Evolutionary conservation across 2,797 vertebrate genomes (phyloP), one percentile per base, ranked within the genome.

Genomic region (Parauchenoglanis ngamensis): DNA sequence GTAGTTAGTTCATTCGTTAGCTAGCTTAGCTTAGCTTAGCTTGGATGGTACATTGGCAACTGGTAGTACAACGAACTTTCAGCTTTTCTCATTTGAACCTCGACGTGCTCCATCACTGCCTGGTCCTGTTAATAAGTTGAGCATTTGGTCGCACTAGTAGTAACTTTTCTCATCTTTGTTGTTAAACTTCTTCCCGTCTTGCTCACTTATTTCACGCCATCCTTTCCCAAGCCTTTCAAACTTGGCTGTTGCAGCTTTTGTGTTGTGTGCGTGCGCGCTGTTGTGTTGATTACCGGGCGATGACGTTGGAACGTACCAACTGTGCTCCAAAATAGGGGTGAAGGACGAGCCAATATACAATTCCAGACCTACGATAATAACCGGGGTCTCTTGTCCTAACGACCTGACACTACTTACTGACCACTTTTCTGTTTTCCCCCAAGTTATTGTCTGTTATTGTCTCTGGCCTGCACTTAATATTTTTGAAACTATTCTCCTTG

Each of bases 201-300:
- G 10, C 10, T 35, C 25, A 40, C 35, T n/a, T 8, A 17, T 0
- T 65, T 77, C 21, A 5, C 25, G 8, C n/a, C 61, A 25, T 57
- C 35, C 54, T 52, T 17, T 17, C 19, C 11, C 7, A 44, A 40
- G 6, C 68, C n/a, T n/a, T 40, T 78, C 23, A n/a, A 31, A 61
- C 63, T 83, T 85, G 59, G 46, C 80, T 54, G 40, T 40, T 40
- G 40, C 73, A 63, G 67, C 49, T 83, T 86, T 77, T 86, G 25
- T 88, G 83, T 61, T 28, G 31, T 59, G 52, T 72, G 2, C 25
- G 46, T 76, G 80, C 21, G 78, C 70, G 40, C 65, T 67, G 17
- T 81, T 86, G 86, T 86, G 86, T 84, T 86, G 87, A 91, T 84
- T 84, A 81, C 88, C 87, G 83, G 87, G 87, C 76, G 87, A 88